Conservation (phyloP, 2,113 vertebrate genomes). For the Prolemur simus region DNA sequence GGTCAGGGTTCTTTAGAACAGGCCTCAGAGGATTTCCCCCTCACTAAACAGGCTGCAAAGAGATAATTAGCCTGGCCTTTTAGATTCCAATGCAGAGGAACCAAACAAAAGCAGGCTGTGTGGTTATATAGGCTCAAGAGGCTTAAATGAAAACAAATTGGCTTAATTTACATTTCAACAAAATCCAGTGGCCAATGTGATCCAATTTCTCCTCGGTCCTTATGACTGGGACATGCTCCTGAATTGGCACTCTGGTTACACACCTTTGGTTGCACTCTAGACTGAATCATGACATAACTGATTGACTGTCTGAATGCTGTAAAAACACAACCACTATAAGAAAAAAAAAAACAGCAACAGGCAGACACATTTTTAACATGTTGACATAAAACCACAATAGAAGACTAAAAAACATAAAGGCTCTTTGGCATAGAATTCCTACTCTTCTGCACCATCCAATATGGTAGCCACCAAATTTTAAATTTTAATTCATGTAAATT, state of each 20-base stretch:
- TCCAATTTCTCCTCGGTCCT: not conserved
- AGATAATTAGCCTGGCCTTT: conserved; percentile 49
- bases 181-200: not conserved
- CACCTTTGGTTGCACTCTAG: not conserved
- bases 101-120: conserved; percentile 47
- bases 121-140: conserved; percentile 14
- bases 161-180: not conserved
- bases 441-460: not conserved
- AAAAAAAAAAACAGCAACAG: not conserved
- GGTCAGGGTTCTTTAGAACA: conserved; percentile 54
- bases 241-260: not conserved
- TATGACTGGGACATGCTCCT: not conserved
- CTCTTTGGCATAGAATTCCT: not conserved
- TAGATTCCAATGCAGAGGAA: not conserved
- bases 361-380: not conserved
- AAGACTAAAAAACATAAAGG: not conserved
- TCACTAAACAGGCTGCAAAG: not conserved
- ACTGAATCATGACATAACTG: not conserved
- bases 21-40: conserved; percentile 32
- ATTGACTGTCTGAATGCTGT: not conserved
- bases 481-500: not conserved
- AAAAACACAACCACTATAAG: not conserved
- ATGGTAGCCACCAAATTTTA: not conserved
- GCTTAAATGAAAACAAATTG: conserved; percentile 39
- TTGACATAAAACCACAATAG: conserved; percentile 24